Percentiles rank a stretch among this genome's conserved stretches.
These are phyloP conservation scores for Cromileptes altivelis DNA, from an alignment of 2,113 vertebrate species.

Conservation along the genomic window DNA sequence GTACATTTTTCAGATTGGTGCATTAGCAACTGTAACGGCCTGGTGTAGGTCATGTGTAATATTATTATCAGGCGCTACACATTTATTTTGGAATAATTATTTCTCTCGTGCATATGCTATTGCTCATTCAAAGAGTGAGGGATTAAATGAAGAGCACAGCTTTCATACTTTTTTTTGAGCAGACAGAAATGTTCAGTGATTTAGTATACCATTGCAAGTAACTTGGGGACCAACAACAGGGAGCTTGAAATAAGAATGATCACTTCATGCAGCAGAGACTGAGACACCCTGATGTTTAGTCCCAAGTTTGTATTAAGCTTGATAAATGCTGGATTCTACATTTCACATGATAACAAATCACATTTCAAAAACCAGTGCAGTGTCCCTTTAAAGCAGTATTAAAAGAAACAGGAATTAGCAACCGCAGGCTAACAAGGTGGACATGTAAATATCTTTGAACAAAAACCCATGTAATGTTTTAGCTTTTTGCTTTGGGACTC, in stretches of 20 bases:
- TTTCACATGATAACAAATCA: neutral
- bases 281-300: neutral
- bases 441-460: constrained; percentile 1
- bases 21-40: neutral
- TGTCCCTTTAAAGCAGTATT: constrained; percentile 9
- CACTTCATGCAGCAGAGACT: neutral
- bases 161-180: neutral
- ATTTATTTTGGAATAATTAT: neutral
- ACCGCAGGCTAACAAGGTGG: neutral
- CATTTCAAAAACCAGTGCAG: neutral
- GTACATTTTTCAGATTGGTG: constrained; percentile 20
- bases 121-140: neutral
- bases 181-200: neutral
- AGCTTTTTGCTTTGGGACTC: neutral
- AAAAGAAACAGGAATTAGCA: neutral
- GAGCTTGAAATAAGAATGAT: neutral
- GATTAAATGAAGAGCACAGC: neutral
- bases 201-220: neutral
- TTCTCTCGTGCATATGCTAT: constrained; percentile 7
- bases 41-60: neutral
- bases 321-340: neutral
- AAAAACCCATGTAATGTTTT: neutral
- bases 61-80: neutral
- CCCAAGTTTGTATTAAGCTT: neutral
- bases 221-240: neutral